These are phyloP conservation scores for Tipula unca DNA, from an alignment of 2,888 invertebrate genomes.

Conservation along the genomic window DNA sequence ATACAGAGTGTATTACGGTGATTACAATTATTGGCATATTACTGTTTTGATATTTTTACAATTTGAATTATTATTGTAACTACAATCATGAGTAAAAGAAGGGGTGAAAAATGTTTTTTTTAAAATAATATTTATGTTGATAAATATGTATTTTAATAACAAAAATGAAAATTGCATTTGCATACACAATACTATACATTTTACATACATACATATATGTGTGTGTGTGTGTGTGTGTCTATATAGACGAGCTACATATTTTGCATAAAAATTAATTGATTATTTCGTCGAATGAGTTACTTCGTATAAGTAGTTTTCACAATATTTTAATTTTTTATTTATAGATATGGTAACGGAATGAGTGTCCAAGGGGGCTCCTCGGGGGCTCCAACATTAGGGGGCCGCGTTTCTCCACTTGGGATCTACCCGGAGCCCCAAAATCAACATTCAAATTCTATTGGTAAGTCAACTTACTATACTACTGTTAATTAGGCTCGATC, in stretches of 20 bases:
- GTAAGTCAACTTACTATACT: not conserved
- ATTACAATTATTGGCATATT: not conserved
- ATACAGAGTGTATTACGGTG: not conserved
- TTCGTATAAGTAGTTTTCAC: not conserved
- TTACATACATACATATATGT: not conserved
- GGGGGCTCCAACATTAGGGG: conserved; percentile 45
- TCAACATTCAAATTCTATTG: conserved; percentile 1
- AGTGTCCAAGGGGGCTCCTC: conserved; percentile 44
- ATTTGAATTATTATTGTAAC: not conserved
- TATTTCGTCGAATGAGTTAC: not conserved
- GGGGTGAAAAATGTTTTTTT: not conserved
- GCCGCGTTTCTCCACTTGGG: conserved; percentile 40
- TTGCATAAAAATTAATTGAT: not conserved
- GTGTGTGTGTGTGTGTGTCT: not conserved
- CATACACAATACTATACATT: not conserved
- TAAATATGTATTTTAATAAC: not conserved
- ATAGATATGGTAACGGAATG: conserved; percentile 44
- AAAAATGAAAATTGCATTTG: not conserved
- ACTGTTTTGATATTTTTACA: not conserved
- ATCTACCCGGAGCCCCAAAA: conserved; percentile 21
- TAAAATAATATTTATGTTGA: not conserved
- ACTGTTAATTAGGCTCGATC: too few species aligned
- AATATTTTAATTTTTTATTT: conserved; percentile 26
- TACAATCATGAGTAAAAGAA: not conserved
- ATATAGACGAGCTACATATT: not conserved